These are phyloP conservation scores for Reticulitermes speratus DNA, from an alignment of 1,140 invertebrate genomes.

Conservation along the genomic window DNA sequence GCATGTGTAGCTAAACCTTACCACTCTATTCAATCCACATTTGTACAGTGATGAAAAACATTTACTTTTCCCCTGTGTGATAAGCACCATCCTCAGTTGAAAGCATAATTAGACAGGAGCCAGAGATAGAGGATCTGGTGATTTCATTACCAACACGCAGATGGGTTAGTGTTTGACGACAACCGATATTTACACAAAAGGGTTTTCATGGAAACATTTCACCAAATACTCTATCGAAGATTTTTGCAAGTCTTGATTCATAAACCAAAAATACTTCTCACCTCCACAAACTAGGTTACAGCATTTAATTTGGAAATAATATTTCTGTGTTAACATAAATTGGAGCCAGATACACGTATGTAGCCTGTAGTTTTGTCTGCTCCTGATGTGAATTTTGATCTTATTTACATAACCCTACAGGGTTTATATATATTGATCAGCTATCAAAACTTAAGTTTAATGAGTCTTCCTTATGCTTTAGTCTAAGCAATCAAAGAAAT, in stretches of 20 bases:
- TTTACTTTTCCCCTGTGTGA: not conserved
- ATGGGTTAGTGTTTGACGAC: not conserved
- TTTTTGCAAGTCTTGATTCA: not conserved
- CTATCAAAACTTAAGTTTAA: too few relatives aligned
- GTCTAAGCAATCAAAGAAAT: too few relatives aligned
- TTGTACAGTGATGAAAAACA: not conserved
- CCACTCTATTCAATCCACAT: not conserved
- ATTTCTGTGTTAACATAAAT: not conserved
- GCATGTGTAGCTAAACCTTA: not conserved
- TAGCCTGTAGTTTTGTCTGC: too few relatives aligned
- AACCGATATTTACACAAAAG: not conserved
- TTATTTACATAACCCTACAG: too few relatives aligned
- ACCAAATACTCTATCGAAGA: not conserved
- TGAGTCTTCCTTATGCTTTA: too few relatives aligned
- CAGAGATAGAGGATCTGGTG: not conserved
- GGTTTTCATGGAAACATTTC: not conserved
- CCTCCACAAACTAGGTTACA: not conserved
- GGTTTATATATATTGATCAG: too few relatives aligned
- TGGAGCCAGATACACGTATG: too few relatives aligned
- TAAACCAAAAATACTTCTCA: not conserved
- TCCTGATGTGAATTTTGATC: too few relatives aligned
- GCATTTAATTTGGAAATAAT: not conserved
- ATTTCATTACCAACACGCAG: not conserved
- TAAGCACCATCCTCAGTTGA: not conserved
- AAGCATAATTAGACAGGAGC: not conserved